These are phyloP conservation scores for Caenorhabditis zanzibari DNA, from an alignment of 2,888 invertebrate species.

Conservation along the genomic window DNA sequence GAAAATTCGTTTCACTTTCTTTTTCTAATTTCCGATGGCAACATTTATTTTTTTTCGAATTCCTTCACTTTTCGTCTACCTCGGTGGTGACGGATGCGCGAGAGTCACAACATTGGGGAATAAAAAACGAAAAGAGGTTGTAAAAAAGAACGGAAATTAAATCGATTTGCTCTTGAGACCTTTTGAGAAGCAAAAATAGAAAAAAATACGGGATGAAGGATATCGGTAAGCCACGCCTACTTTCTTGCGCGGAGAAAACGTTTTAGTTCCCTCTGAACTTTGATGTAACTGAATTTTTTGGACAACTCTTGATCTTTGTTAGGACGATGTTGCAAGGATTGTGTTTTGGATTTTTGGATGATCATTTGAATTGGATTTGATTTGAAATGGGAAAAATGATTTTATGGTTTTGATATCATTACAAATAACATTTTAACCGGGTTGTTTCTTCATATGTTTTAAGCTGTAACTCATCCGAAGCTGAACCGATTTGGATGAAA, in stretches of 20 bases:
- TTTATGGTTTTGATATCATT: background rate
- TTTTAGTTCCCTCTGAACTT: conserved; percentile 47
- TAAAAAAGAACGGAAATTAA: conserved; percentile 50
- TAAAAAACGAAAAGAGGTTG: background rate
- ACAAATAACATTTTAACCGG: too few species aligned
- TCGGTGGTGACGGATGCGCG: conserved; percentile 21
- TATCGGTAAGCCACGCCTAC: conserved; percentile 21
- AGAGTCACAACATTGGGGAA: background rate
- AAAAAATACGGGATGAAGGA: conserved; percentile 13
- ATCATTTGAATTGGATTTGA: too few species aligned
- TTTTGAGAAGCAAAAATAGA: conserved; percentile 32
- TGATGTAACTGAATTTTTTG: conserved; percentile 20
- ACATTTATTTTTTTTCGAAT: conserved; percentile 13
- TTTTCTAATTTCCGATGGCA: conserved; percentile 47
- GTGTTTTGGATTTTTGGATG: background rate
- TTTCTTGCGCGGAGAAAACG: background rate
- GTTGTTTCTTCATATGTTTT: too few species aligned
- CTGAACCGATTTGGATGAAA: too few species aligned
- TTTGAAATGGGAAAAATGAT: background rate
- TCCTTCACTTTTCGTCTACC: conserved; percentile 27
- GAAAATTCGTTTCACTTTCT: conserved; percentile 2
- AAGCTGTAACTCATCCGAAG: too few species aligned
- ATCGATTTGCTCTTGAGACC: conserved; percentile 52
- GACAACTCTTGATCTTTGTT: conserved; percentile 16
- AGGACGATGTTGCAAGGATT: background rate